These are phyloP conservation scores for Labrus mixtus DNA, from an alignment of 2,113 vertebrate genomes.

Conservation along the genomic window DNA sequence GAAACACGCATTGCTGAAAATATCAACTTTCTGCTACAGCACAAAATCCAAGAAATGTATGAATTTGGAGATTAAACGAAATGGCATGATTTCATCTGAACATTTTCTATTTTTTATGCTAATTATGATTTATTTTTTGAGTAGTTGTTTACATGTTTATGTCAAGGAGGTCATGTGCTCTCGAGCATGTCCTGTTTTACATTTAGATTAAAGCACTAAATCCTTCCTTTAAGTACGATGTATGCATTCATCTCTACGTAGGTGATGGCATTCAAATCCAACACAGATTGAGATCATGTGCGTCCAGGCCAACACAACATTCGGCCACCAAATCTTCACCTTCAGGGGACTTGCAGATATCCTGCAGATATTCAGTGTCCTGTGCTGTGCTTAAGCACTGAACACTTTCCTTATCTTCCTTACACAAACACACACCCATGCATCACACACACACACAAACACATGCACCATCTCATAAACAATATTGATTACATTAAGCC, in stretches of 20 bases:
- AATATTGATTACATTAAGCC: conserved; percentile 65
- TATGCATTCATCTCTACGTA: neutral
- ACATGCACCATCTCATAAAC: conserved; percentile 45
- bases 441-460: conserved; percentile 12
- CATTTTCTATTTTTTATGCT: too few relatives aligned
- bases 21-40: neutral
- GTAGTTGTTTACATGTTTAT: neutral
- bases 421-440: conserved; percentile 20
- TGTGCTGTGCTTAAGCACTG: conserved; percentile 18
- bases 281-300: neutral
- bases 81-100: neutral
- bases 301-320: conserved; percentile 8
- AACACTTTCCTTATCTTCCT: conserved; percentile 42
- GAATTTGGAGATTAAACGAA: neutral
- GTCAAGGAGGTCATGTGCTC: neutral
- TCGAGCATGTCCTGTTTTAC: neutral
- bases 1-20: neutral
- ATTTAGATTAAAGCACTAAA: neutral
- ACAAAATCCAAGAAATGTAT: neutral
- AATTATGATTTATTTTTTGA: neutral
- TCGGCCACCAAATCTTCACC: conserved; percentile 28
- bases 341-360: conserved; percentile 3
- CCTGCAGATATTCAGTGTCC: conserved; percentile 32
- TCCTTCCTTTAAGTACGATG: neutral
- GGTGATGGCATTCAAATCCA: neutral